Evolutionary conservation across 1,140 invertebrate species (phyloP).

Genomic region (Acromyrmex heyeri): DNA sequence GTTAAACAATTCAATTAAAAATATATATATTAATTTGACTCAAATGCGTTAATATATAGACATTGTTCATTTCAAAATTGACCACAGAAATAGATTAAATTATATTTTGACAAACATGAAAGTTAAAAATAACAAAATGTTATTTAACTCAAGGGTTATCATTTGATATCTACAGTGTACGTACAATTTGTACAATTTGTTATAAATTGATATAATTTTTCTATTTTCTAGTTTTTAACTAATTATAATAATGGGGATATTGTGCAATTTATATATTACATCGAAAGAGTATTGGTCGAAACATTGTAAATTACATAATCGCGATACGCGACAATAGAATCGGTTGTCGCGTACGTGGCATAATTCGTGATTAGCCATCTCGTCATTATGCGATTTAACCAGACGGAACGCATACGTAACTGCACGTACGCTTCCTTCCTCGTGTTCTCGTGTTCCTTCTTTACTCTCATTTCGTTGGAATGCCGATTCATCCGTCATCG

Average conservation of each 20-base stretch:
- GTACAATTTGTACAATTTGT: not conserved
- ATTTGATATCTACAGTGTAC: not conserved
- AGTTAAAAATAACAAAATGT: no score
- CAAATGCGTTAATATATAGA: no score
- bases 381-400: constrained; percentile 56
- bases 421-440: constrained; percentile 51
- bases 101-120: no score
- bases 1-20: no score
- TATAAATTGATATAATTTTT: constrained; percentile 3
- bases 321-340: constrained; percentile 17
- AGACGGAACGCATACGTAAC: constrained; percentile 39
- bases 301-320: constrained; percentile 36
- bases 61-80: no score
- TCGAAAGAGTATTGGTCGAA: not conserved
- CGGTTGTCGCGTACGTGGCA: constrained; percentile 36
- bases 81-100: no score
- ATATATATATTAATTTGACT: no score
- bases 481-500: constrained; percentile 61
- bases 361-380: constrained; percentile 57
- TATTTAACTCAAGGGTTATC: no score
- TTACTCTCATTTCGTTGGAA: constrained; percentile 63
- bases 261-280: not conserved
- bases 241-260: not conserved
- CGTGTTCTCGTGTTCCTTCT: constrained; percentile 62
- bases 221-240: not conserved